phyloP scores from a whole-genome alignment of 2,888 invertebrate species.

The Conchocele bisecta region DNA sequence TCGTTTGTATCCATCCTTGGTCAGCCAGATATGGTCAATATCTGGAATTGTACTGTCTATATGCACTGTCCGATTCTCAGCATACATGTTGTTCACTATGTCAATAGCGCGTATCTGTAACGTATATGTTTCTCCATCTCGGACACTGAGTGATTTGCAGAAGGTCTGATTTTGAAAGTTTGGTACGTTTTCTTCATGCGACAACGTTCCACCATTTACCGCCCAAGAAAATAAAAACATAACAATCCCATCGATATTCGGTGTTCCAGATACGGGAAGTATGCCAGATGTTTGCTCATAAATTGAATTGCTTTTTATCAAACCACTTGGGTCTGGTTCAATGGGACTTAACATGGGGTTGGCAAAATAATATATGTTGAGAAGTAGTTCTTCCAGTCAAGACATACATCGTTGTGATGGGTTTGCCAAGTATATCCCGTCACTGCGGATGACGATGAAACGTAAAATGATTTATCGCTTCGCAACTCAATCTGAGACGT shows the following conservation, averaged over 20 bases:
- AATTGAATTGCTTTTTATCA: constrained; percentile 39
- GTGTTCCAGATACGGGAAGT: constrained; percentile 57
- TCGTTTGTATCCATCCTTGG: constrained; percentile 34
- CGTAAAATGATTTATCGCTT: constrained; percentile 4
- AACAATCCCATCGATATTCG: constrained; percentile 54
- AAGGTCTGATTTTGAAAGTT: constrained; percentile 32
- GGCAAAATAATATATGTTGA: constrained; percentile 32
- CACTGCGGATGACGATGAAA: constrained; percentile 36
- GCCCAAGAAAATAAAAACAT: constrained; percentile 32
- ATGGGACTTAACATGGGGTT: constrained; percentile 36
- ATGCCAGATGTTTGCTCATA: constrained; percentile 57
- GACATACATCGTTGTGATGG: constrained; percentile 39
- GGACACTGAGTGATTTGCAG: constrained; percentile 35
- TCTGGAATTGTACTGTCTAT: constrained; percentile 52
- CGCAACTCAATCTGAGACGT: constrained; percentile 27
- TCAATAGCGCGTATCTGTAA: constrained; percentile 52
- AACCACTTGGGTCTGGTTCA: constrained; percentile 34
- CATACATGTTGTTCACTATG: constrained; percentile 47
- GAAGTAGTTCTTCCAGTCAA: constrained; percentile 53
- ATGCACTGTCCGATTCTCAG: constrained; percentile 33
- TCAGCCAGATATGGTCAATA: constrained; percentile 50
- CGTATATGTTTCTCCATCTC: constrained; percentile 53
- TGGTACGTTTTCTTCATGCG: constrained; percentile 9
- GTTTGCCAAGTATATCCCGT: constrained; percentile 57
- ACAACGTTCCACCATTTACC: constrained; percentile 7